phyloP scores from a whole-genome alignment of 2,888 invertebrate genomes.

The Phengaris arion region DNA sequence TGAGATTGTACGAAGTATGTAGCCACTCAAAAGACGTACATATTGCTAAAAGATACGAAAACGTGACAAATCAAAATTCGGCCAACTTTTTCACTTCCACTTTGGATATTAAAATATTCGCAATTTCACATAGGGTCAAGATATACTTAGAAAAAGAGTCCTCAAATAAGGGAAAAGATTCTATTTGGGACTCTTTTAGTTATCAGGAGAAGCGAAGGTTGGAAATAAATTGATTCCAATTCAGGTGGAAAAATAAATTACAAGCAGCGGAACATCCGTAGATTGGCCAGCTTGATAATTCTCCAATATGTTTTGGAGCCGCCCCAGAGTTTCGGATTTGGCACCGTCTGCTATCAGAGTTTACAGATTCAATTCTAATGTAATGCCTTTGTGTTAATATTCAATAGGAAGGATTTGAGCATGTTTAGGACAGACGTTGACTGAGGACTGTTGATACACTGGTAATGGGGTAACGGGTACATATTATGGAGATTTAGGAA shows the following conservation, averaged over 20 bases:
- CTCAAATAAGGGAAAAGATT: slow-evolving; percentile 1
- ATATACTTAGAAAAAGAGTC: background rate
- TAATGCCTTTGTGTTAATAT: background rate
- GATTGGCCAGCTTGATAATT: slow-evolving; percentile 3
- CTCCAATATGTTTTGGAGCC: background rate
- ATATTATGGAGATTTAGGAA: background rate
- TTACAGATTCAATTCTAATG: slow-evolving; percentile 5
- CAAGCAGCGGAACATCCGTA: slow-evolving; percentile 20
- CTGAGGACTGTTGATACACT: background rate
- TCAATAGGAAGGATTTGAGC: background rate
- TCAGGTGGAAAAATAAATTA: slow-evolving; percentile 21
- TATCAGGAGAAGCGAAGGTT: slow-evolving; percentile 2
- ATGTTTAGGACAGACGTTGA: background rate
- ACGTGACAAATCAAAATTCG: slow-evolving; percentile 12
- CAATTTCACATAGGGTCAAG: background rate
- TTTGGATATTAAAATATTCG: slow-evolving; percentile 9
- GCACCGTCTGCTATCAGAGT: background rate
- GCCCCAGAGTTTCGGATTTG: background rate
- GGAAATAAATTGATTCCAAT: slow-evolving; percentile 20
- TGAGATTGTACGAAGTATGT: slow-evolving; percentile 1
- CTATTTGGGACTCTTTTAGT: slow-evolving; percentile 12
- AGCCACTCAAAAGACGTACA: slow-evolving; percentile 19
- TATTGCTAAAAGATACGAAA: slow-evolving; percentile 5
- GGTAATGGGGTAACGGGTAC: background rate
- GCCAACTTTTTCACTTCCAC: slow-evolving; percentile 6